Evolutionary conservation across 1,140 invertebrate species (phyloP).

Genomic region (Paralvinella palmiformis): DNA sequence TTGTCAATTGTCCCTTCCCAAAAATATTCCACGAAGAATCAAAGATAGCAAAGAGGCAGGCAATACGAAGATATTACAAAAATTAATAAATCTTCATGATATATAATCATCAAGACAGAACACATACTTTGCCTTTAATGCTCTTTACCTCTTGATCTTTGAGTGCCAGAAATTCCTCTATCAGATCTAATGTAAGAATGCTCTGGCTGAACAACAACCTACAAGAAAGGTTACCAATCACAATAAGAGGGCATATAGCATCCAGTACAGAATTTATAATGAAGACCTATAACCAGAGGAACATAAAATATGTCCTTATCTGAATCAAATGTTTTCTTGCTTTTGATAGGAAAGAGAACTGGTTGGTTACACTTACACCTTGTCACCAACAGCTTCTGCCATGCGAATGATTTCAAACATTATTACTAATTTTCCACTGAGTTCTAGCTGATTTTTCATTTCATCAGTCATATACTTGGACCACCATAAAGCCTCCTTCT

Average conservation of each 20-base stretch:
- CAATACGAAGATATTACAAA: too few relatives aligned
- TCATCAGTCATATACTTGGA: slow-evolving; percentile 22
- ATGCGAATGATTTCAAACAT: slow-evolving; percentile 78
- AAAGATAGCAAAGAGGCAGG: too few relatives aligned
- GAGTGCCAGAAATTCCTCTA: slow-evolving; percentile 77
- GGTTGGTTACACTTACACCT: slow-evolving; percentile 74
- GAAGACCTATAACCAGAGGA: too few relatives aligned
- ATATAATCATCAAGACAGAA: background rate
- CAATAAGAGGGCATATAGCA: too few relatives aligned
- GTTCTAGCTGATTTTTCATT: slow-evolving; percentile 54
- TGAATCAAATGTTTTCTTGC: too few relatives aligned
- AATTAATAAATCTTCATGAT: too few relatives aligned
- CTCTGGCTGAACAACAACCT: slow-evolving; percentile 87
- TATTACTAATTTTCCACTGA: slow-evolving; percentile 75
- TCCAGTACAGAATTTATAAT: too few relatives aligned
- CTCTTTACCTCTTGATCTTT: slow-evolving; percentile 8
- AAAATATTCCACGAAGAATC: too few relatives aligned
- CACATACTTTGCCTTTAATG: background rate
- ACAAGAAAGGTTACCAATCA: too few relatives aligned
- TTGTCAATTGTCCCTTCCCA: too few relatives aligned
- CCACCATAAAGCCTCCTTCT: slow-evolving; percentile 17
- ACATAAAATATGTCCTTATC: too few relatives aligned
- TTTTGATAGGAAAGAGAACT: too few relatives aligned
- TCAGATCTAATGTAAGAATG: slow-evolving; percentile 77
- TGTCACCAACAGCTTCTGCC: slow-evolving; percentile 83